Evolutionary conservation across 1,140 invertebrate genomes (phyloP), one percentile per base, ranked within the genome.

Genomic region (Rhagoletis zephyria): DNA sequence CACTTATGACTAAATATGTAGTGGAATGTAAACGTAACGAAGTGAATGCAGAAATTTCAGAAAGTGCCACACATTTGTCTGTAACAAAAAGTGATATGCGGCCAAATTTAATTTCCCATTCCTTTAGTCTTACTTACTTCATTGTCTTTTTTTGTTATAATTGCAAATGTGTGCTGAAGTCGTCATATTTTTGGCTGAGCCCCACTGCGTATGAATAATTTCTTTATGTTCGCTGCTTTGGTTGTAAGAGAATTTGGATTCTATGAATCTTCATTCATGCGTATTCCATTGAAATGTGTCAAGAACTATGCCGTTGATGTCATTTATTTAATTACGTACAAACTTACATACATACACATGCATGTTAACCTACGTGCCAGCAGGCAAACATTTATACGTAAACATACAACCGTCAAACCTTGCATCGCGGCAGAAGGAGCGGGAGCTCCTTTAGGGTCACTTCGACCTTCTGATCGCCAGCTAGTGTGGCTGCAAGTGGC

Each of bases 251-350:
- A 81, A 81, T 81, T 51, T 51, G 5, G 9, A 56, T 56, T 81
- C 48, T 9, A 56, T 59, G 74, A 56, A 81, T 10, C 45, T n/a
- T 56, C 74, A 56, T 14, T 56, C 16, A 56, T 81, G 74, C 45
- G 48, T 56, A 56, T 51, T n/a, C 74, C 4, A 81, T 10, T 81
- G 74, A 81, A 51, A 56, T 81, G 48, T 81, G 74, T 30, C 74
- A 56, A 51, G 74, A 19, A 6, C 0, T 56, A 10, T 56, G 51
- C 51, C 5, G 5, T 56, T 30, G 30, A 30, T 30, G 30, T 30
- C 30, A 30, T 30, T 30, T 30, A 30, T 30, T 30, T 30, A 30
- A 30, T 30, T 30, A 30, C 30, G 16, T 4, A 64, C 63, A 2
- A 19, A 61, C 9, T 2, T 19, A 19, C n/a, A 64, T 19, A 16